A percentile compares a stretch with the other conserved stretches of the same genome.
Evolutionary conservation across 2,797 vertebrate species (phyloP).

Genomic region (Hyperoplus lanceolatus): DNA sequence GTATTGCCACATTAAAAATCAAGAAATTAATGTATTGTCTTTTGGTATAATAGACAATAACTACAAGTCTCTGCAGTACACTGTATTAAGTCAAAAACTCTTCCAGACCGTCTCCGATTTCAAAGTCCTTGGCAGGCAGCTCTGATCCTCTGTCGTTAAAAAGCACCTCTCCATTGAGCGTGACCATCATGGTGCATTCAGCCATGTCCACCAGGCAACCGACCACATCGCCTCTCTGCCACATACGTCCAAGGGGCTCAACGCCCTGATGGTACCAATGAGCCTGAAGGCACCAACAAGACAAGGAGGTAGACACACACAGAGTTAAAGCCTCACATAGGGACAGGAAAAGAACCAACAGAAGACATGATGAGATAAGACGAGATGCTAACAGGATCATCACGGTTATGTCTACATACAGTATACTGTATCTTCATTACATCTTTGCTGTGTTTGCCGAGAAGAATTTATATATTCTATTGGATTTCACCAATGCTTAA

Average conservation of each 20-base stretch:
- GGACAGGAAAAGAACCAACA: background rate
- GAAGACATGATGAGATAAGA: background rate
- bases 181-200: conserved; percentile 94
- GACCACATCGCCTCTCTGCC: conserved; percentile 92
- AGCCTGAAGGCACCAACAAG: conserved; percentile 81
- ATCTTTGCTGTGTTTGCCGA: background rate
- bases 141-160: conserved; percentile 94
- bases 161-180: conserved; percentile 93
- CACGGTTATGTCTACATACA: conserved; percentile 1
- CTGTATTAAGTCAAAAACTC: conserved; percentile 23
- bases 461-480: conserved; percentile 1
- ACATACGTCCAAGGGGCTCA: conserved; percentile 90
- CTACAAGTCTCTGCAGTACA: background rate
- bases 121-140: conserved; percentile 93
- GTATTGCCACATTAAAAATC: background rate
- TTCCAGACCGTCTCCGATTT: conserved; percentile 88
- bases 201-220: conserved; percentile 94
- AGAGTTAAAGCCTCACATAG: background rate
- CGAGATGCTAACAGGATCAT: background rate
- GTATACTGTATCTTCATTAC: conserved; percentile 1
- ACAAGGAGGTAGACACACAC: background rate
- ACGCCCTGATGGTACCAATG: conserved; percentile 93
- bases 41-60: background rate
- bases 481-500: background rate
- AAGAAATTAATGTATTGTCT: background rate